Evolutionary conservation across 2,888 invertebrate species (phyloP), one percentile per base, ranked within the genome.

Genomic region (Choristoneura rosaceana): DNA sequence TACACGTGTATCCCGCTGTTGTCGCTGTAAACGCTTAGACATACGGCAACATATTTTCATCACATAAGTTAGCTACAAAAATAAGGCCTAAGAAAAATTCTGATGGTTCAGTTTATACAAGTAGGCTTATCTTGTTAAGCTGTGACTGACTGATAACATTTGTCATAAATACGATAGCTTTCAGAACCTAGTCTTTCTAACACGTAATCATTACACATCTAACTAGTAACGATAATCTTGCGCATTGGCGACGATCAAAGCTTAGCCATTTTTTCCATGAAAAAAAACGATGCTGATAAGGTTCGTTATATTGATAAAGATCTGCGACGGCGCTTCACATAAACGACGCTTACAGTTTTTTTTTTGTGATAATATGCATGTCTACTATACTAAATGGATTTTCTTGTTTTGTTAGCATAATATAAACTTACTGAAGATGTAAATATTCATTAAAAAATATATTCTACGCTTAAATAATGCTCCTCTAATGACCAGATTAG

Each of bases 1-100:
- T 33, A 82, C 81, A 80, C 74, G 79, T 79, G 81, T 81, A 81
- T 81, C 80, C 81, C 80, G 79, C 77, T 77, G 82, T 79, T 80
- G 81, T 25, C 55, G 55, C 55, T 55, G 3, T 55, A 17, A 55
- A 25, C 25, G 25, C 55, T 55, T 55, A 55, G 17, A 52, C 77
- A 79, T 79, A 78, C 76, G 76, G 79, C 73, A 76, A 17, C 25
- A 55, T 25, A 78, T 77, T 41, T 52, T 41, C 41, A 5, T 55
- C 65, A 55, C 25, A 34, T 38, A 41, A 41, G 5, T 43, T 43
- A 15, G 9, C 60, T 60, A 34, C 41, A 34, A 41, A 15, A 38
- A 12, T 52, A 1, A 38, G 10, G 34, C n/a, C 3, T 25, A 12
- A 41, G 55, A 7, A 34, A 12, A 7, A 41, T 25, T 62, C 14